Evolutionary conservation across 2,797 vertebrate species (phyloP), one percentile per base, ranked within the genome.

Genomic region (Lutjanus campechanus): DNA sequence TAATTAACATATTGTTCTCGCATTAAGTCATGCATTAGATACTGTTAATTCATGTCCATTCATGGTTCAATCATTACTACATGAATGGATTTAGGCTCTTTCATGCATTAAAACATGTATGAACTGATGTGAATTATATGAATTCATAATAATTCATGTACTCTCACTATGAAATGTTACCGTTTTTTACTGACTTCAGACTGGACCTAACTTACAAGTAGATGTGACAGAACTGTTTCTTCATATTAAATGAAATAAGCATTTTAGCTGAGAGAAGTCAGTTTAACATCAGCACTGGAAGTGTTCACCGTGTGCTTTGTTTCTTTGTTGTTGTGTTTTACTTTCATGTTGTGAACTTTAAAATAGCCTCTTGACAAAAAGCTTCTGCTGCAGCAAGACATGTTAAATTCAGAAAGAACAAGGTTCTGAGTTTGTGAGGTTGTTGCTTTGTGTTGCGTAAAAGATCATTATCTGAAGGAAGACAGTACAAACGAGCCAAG

Each of bases 331-430:
- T n/a, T 64, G 17, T 29, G 11, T 61, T 76, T 59, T 20, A 58
- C 20, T 19, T 12, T 19, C 10, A n/a, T 54, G 8, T 59, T 64
- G 44, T 12, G 36, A 79, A 64, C 49, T 73, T 71, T 50, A 49
- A 71, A 70, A 79, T 44, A 51, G 43, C 44, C 58, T 56, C 19
- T 69, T 78, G 29, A 70, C 36, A 62, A 54, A 66, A 63, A 73
- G 70, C 68, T 70, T 81, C 54, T 68, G 41, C 66, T 66, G 40
- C 50, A 65, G 63, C 65, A 73, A 76, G 62, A 82, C 66, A 84
- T 53, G 69, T 71, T 80, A 56, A 90, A 89, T 73, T 70, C 61
- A 29, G 83, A 84, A 85, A 77, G 55, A 79, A 73, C 49, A 58
- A 8, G 9, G 25, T 16, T 43, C 22, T 50, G 40, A 41, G 1